Base-by-base conservation (phyloP, 2,888 invertebrate genomes). In the Epiblema foenella region DNA sequence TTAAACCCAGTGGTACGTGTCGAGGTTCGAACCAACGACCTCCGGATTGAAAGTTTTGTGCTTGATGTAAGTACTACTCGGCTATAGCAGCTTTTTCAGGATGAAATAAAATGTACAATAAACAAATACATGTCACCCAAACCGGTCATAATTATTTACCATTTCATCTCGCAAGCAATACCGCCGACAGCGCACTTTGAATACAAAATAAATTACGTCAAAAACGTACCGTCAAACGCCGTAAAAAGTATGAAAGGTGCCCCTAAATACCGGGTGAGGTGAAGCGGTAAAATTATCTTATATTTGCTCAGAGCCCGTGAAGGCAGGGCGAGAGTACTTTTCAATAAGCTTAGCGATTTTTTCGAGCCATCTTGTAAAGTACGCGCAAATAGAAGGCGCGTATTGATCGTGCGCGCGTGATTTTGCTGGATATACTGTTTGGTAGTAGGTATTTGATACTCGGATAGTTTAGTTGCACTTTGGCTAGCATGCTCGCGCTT, bases 241-340 rank as follows among this genome's bases (percentile, higher is more conserved):
- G 89, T 90, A 90, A 90, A 89, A 89, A 92, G 90, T 91, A 91
- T 90, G 90, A 92, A 92, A 93, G 91, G 93, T 93, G 90, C 89
- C 92, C 92, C 92, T 92, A 92, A 93, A 92, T 92, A 92, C 91
- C 91, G 88, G 73, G 92, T 90, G 89, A 91, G 90, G 89, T 90
- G 93, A 88, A 92, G 92, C 91, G 92, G 83, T 85, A 92, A 91
- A 93, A 93, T 93, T 93, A 93, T 93, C 93, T 93, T 93, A 93
- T 93, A 93, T 93, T 93, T 93, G 93, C 88, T 90, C 93, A 93
- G 90, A 91, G 85, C 84, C 90, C 93, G 93, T 93, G 90, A 93
- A 91, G 89, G 89, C 86, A 85, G 93, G 93, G 91, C 90, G 92
- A 87, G 90, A 92, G 91, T 91, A 93, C 93, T 93, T 92, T 93